Conservation (phyloP, 1,140 invertebrate species). For the Drosophila nigrodunni region DNA sequence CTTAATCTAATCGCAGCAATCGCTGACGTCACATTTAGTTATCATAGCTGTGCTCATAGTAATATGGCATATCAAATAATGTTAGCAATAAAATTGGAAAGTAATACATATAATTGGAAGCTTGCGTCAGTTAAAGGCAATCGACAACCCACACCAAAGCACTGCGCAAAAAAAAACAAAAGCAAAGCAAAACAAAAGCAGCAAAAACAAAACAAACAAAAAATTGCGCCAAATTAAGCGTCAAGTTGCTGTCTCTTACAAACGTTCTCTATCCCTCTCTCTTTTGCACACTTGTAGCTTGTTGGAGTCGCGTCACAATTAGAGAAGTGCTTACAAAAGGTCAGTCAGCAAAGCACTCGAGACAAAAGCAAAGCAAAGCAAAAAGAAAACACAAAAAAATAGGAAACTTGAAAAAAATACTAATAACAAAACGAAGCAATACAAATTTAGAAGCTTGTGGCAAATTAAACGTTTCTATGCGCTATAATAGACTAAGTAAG, state of each 20-base stretch:
- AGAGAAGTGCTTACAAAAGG: constrained; percentile 76
- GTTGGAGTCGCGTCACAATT: constrained; percentile 61
- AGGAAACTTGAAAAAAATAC: constrained; percentile 46
- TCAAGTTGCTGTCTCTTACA: constrained; percentile 34
- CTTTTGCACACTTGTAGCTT: constrained; percentile 33
- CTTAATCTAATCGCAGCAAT: constrained; percentile 38
- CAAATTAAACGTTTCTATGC: constrained; percentile 69
- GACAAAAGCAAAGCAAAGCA: constrained; percentile 45
- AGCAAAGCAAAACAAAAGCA: constrained; percentile 30
- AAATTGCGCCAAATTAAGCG: constrained; percentile 64
- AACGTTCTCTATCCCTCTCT: background rate
- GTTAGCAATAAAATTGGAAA: constrained; percentile 51
- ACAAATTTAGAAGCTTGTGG: constrained; percentile 76
- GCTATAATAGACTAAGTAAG: constrained; percentile 3
- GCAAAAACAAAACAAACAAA: constrained; percentile 36
- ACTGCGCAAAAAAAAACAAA: constrained; percentile 29
- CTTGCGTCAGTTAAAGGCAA: constrained; percentile 60
- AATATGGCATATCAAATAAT: constrained; percentile 7
- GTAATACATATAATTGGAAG: constrained; percentile 54
- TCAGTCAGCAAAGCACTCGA: constrained; percentile 63
- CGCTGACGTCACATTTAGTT: constrained; percentile 36
- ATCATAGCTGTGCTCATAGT: constrained; percentile 8
- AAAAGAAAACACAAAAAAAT: constrained; percentile 46
- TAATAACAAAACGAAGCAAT: constrained; percentile 69
- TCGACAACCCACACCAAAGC: constrained; percentile 53